Evolutionary conservation across 2,113 vertebrate species (phyloP).

Genomic region (Clarias batrachus): DNA sequence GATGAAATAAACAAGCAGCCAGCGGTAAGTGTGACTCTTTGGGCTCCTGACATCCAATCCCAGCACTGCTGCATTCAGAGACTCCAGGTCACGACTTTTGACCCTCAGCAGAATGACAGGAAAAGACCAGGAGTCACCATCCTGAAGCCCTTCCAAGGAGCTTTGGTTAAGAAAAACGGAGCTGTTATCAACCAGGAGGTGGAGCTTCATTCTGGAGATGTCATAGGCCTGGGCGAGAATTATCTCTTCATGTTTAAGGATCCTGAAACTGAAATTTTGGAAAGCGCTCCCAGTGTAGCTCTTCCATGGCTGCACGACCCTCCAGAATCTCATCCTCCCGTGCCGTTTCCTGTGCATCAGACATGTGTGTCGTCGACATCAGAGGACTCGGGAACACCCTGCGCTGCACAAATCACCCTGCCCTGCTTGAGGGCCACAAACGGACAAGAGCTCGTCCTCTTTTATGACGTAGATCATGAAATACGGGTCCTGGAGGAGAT

Average conservation of each 20-base stretch:
- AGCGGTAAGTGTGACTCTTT: constrained; percentile 62
- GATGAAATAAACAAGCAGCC: constrained; percentile 44
- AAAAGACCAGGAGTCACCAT: constrained; percentile 35
- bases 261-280: constrained; percentile 56
- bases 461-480: constrained; percentile 59
- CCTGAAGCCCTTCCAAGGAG: constrained; percentile 59
- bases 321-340: not conserved
- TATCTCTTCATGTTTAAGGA: constrained; percentile 79
- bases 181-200: constrained; percentile 55
- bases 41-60: constrained; percentile 65
- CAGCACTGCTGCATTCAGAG: constrained; percentile 70
- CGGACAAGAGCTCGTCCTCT: constrained; percentile 58
- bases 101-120: not conserved
- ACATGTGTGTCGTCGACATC: constrained; percentile 47
- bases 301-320: constrained; percentile 1
- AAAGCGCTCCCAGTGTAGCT: constrained; percentile 22
- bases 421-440: constrained; percentile 55
- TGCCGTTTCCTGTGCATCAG: constrained; percentile 49
- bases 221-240: constrained; percentile 70
- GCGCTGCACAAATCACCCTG: not conserved
- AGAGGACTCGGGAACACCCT: not conserved
- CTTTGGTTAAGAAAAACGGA: constrained; percentile 68
- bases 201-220: constrained; percentile 69
- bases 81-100: not conserved
- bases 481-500: constrained; percentile 65